A percentile compares a stretch with the other conserved stretches of the same genome.
phyloP scores from a whole-genome alignment of 2,888 invertebrate species.

The Drosophila meridionalis region DNA sequence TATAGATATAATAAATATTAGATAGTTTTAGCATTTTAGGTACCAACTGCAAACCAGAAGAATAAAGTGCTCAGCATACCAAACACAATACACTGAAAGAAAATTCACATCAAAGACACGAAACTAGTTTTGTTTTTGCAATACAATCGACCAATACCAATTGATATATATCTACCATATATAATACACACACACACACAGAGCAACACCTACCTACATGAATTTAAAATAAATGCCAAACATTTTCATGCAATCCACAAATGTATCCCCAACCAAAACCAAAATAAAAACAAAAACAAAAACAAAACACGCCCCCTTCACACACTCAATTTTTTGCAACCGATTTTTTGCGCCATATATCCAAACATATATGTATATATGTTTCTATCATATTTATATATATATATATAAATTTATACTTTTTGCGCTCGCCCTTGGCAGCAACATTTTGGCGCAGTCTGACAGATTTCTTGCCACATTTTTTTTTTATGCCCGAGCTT shows the following conservation, averaged over 20 bases:
- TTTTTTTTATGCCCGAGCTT: conserved; percentile 33
- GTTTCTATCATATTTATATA: conserved; percentile 19
- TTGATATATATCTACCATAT: conserved; percentile 24
- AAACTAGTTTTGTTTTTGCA: conserved; percentile 51
- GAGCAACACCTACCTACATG: conserved; percentile 21
- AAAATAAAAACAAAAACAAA: not conserved
- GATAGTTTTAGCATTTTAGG: conserved; percentile 23
- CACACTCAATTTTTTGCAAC: conserved; percentile 26
- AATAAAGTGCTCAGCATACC: conserved; percentile 13
- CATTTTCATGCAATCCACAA: conserved; percentile 63
- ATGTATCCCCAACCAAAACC: conserved; percentile 11
- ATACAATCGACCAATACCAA: conserved; percentile 45
- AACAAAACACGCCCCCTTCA: conserved; percentile 4
- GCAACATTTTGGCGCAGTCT: conserved; percentile 59
- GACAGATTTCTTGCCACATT: conserved; percentile 51
- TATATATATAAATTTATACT: not conserved
- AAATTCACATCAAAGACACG: conserved; percentile 21
- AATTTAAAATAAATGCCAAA: conserved; percentile 20
- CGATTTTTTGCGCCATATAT: conserved; percentile 20
- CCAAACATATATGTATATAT: not conserved
- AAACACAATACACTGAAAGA: conserved; percentile 18
- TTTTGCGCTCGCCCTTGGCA: conserved; percentile 50
- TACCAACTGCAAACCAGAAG: conserved; percentile 31
- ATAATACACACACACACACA: conserved; percentile 9
- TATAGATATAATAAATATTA: not conserved